phyloP scores from a whole-genome alignment of 2,113 vertebrate genomes.

The Archilochus colubris region DNA sequence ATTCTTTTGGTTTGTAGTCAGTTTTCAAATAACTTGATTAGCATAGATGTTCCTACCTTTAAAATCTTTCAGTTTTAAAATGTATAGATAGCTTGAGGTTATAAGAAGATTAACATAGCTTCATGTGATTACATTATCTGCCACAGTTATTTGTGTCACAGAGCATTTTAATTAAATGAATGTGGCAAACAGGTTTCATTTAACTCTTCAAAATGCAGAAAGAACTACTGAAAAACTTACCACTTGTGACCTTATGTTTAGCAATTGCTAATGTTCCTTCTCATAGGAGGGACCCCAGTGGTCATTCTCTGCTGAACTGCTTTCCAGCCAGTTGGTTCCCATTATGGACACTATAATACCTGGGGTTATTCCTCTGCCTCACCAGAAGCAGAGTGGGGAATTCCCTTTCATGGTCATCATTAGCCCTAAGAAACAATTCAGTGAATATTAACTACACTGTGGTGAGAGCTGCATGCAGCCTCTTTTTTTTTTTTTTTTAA shows the following conservation, averaged over 20 bases:
- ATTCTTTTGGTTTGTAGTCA: background rate
- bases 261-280: background rate
- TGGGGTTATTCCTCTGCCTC: too few species aligned
- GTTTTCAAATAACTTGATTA: background rate
- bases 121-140: background rate
- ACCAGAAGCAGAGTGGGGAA: too few species aligned
- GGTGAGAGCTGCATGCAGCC: too few species aligned
- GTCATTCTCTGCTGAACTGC: too few species aligned
- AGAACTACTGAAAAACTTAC: background rate
- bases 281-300: background rate
- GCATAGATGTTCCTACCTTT: background rate
- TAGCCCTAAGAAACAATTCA: too few species aligned
- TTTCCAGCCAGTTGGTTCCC: too few species aligned
- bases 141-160: background rate
- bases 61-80: background rate
- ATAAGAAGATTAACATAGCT: background rate
- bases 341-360: too few species aligned
- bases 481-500: too few species aligned
- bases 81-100: background rate
- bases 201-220: background rate
- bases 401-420: too few species aligned
- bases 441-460: too few species aligned
- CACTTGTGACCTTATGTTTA: background rate
- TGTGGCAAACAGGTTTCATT: background rate
- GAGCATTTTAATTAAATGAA: background rate